These are phyloP conservation scores for Thereva nobilitata DNA, from an alignment of 2,888 invertebrate genomes.

Conservation along the genomic window DNA sequence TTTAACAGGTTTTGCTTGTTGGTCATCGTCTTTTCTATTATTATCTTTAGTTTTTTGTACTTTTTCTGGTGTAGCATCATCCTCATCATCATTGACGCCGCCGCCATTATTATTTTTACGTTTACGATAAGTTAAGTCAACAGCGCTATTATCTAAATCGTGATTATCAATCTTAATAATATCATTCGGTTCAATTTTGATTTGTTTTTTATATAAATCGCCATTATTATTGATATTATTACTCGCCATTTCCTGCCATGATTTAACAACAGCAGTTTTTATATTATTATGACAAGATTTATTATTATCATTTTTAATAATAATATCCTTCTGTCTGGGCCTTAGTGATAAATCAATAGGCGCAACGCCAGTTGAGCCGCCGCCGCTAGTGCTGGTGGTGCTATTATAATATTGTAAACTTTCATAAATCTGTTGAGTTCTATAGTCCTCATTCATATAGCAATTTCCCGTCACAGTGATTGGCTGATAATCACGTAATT, in stretches of 20 bases:
- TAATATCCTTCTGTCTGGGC: constrained; percentile 31
- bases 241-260: constrained; percentile 16
- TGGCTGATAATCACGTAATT: constrained; percentile 45
- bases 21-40: constrained; percentile 24
- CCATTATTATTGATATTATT: constrained; percentile 20
- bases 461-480: constrained; percentile 43
- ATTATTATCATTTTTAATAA: neutral
- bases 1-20: constrained; percentile 68
- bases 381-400: constrained; percentile 34
- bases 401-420: constrained; percentile 38
- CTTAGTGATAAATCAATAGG: constrained; percentile 56
- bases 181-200: neutral
- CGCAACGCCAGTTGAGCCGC: constrained; percentile 39
- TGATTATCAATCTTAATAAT: neutral
- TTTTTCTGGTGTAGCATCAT: constrained; percentile 37
- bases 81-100: neutral
- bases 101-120: constrained; percentile 19
- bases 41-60: constrained; percentile 26
- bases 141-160: constrained; percentile 17
- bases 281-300: neutral
- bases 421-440: constrained; percentile 42
- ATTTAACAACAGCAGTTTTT: neutral
- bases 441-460: constrained; percentile 45
- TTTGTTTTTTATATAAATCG: constrained; percentile 11
- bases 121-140: constrained; percentile 42